Evolutionary conservation across 92 coral and sea anemone species (phyloP), one percentile per base, ranked within the genome.

Genomic region (Ricordea florida): DNA sequence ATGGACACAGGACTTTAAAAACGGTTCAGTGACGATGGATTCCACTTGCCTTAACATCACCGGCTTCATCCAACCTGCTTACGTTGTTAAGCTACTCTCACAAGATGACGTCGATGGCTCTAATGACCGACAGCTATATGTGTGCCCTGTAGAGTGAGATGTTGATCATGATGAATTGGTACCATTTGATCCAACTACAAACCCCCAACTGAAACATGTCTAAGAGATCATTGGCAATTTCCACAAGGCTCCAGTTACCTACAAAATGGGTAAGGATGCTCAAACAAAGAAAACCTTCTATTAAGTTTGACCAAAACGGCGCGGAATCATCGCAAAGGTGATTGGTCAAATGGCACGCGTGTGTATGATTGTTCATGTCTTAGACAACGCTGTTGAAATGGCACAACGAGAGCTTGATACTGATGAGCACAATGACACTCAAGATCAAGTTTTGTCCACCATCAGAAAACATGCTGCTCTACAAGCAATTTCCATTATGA

Each of bases 1-100:
- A 40, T 74, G 83, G 83, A 75, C 83, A 15, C 41, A 78, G n/a
- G 78, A 58, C 43, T 83, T 57, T 43, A 67, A 83, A 53, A 76
- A 66, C 40, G 78, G 83, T 3, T 75, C 83, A 3, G 37, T 32
- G 2, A 83, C 83, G 8, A 81, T 81, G 76, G 64, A 81, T 3
- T 20, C 25, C 21, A 64, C 81, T 5, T 73, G 87, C 52, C 59
- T 81, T 16, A 81, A 81, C 63, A 72, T 72, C 14, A 73, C 87
- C n/a, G 76, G 76, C 8, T 72, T 72, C 31, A 65, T 77, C 43
- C 83, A 77, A 26, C 75, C 83, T 1, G 75, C 83, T 7, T 76
- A 76, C 28, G 82, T 76, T 5, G 69, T 62, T 1, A 62, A 62
- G 47, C 9, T 62, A 49, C 17, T 62, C 13, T 4, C 69, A 1